phyloP scores from a whole-genome alignment of 2,888 invertebrate genomes.

The Volucella inanis region DNA sequence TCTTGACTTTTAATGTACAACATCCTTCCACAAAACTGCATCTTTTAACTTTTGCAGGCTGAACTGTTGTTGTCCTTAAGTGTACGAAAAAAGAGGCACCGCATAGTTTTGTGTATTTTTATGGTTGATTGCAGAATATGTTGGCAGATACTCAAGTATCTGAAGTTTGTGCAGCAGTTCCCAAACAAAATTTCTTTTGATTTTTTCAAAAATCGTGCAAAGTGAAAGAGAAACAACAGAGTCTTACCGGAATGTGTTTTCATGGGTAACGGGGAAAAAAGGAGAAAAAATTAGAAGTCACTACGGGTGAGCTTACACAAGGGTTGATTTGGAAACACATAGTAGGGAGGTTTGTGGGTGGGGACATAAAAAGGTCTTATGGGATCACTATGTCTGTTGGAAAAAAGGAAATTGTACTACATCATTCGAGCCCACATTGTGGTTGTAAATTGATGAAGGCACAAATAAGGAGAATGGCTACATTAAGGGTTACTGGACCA shows the following conservation, averaged over 20 bases:
- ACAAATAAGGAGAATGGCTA: conserved; percentile 18
- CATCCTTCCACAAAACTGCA: background rate
- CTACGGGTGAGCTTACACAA: background rate
- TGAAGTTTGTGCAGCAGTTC: background rate
- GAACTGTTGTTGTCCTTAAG: conserved; percentile 12
- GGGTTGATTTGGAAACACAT: background rate
- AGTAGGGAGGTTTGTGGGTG: no score
- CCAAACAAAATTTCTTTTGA: conserved; percentile 5
- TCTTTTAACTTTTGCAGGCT: background rate
- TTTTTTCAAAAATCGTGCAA: background rate
- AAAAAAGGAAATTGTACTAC: conserved; percentile 21
- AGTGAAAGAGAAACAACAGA: background rate
- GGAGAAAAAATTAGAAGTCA: conserved; percentile 8
- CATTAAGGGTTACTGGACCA: conserved; percentile 18
- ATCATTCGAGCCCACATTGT: conserved; percentile 12
- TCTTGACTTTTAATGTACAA: background rate
- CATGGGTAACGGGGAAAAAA: conserved; percentile 21
- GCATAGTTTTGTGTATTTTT: conserved; percentile 7
- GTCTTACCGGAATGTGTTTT: conserved; percentile 31
- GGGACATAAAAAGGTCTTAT: conserved; percentile 11
- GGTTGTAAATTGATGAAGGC: conserved; percentile 37
- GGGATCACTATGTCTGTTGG: conserved; percentile 8
- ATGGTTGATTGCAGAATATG: conserved; percentile 24
- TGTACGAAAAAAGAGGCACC: conserved; percentile 1
- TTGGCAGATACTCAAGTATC: background rate